phyloP scores from a whole-genome alignment of 2,888 invertebrate genomes.

The Adelphocoris suturalis region DNA sequence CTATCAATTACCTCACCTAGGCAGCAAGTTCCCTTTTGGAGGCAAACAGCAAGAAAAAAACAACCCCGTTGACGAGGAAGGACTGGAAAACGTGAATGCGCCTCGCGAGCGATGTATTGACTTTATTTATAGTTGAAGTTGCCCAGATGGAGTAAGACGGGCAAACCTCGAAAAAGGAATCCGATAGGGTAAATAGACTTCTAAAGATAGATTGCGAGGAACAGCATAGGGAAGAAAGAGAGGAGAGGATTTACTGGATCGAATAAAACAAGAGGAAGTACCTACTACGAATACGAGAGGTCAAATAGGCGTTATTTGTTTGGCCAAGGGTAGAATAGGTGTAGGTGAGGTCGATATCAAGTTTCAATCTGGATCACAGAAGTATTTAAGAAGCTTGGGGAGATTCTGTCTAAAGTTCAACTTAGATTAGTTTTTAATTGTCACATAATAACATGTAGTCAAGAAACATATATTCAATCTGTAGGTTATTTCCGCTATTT shows the following conservation, averaged over 20 bases:
- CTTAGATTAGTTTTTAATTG: too few relatives aligned
- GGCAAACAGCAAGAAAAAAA: slow-evolving; percentile 9
- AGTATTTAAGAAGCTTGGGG: too few relatives aligned
- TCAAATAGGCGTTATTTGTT: neutral
- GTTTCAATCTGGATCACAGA: neutral
- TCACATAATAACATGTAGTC: too few relatives aligned
- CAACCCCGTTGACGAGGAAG: slow-evolving; percentile 10
- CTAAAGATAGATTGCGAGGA: slow-evolving; percentile 42
- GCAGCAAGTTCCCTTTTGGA: slow-evolving; percentile 28
- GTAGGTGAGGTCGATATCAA: neutral
- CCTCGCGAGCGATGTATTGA: slow-evolving; percentile 40
- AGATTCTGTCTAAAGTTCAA: too few relatives aligned
- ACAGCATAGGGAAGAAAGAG: neutral
- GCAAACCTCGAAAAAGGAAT: slow-evolving; percentile 45
- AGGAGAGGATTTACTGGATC: slow-evolving; percentile 42
- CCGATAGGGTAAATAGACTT: slow-evolving; percentile 56
- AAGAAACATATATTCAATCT: too few relatives aligned
- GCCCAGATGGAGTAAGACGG: slow-evolving; percentile 50
- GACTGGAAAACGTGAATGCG: slow-evolving; percentile 33
- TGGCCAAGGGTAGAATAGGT: neutral
- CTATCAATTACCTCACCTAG: slow-evolving; percentile 10
- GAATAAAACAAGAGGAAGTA: slow-evolving; percentile 12
- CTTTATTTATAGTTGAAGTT: slow-evolving; percentile 54
- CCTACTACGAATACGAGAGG: slow-evolving; percentile 21
- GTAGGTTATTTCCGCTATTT: too few relatives aligned